phyloP scores from a whole-genome alignment of 2,797 vertebrate genomes.

The Eulemur albifrons region DNA sequence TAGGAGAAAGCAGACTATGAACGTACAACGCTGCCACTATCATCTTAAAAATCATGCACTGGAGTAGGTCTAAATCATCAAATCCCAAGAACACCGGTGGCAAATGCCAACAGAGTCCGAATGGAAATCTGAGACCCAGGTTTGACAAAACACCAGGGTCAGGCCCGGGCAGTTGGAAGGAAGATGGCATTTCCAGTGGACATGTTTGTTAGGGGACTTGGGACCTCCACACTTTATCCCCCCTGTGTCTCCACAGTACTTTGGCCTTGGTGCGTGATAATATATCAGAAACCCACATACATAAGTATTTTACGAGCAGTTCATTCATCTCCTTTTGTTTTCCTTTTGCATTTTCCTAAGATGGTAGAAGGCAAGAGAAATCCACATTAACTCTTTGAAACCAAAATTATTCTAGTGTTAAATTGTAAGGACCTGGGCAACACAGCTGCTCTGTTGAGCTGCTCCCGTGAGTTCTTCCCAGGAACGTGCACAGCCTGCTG shows the following conservation, averaged over 20 bases:
- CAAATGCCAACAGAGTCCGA: too few relatives aligned
- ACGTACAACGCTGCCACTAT: background rate
- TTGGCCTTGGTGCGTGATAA: background rate
- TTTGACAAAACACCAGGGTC: background rate
- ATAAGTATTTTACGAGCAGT: background rate
- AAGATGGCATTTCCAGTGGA: background rate
- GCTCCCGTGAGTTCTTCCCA: too few relatives aligned
- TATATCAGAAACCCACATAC: background rate
- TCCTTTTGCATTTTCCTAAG: background rate
- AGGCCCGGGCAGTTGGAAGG: background rate
- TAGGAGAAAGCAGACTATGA: background rate
- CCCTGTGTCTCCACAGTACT: background rate
- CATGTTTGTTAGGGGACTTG: fast-evolving
- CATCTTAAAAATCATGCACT: background rate
- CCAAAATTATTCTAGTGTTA: background rate
- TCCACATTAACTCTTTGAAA: background rate
- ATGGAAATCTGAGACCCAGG: background rate
- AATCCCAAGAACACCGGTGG: background rate
- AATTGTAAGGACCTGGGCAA: background rate
- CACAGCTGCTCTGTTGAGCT: background rate
- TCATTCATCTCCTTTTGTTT: background rate
- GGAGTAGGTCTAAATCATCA: background rate
- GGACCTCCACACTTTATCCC: background rate
- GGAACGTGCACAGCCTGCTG: background rate
- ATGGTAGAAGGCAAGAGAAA: background rate